Base-by-base conservation (phyloP, 2,888 invertebrate species). In the Sabatieria punctata region DNA sequence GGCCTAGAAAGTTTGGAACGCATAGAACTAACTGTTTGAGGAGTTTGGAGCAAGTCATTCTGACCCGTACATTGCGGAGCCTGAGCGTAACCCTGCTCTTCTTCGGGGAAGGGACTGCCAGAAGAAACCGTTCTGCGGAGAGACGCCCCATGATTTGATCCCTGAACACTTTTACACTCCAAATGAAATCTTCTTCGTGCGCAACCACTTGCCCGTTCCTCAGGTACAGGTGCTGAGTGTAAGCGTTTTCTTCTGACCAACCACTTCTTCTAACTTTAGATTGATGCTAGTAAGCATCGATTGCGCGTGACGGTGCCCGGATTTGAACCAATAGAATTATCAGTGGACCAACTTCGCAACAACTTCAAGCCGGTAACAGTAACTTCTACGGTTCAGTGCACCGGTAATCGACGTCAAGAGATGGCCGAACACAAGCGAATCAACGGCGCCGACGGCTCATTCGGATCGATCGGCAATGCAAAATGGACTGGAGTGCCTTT, bases 201-300 rank as follows among this genome's bases (percentile, higher is more conserved):
- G 97, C 46, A 93, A 95, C 73, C 97, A 97, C 73, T 76, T 97
- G 62, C 93, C 95, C 13, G 93, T 95, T 27, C 95, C 89, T 36
- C 73, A 78, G 50, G 71, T 89, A n/a, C n/a, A n/a, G n/a, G n/a
- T n/a, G n/a, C n/a, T n/a, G n/a, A n/a, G n/a, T n/a, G n/a, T n/a
- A n/a, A n/a, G n/a, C n/a, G n/a, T n/a, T n/a, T n/a, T n/a, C n/a
- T n/a, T n/a, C n/a, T n/a, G n/a, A n/a, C n/a, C n/a, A n/a, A n/a
- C n/a, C n/a, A n/a, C n/a, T n/a, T n/a, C n/a, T n/a, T n/a, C n/a
- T n/a, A n/a, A n/a, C n/a, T n/a, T n/a, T n/a, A 30, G 30, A 30
- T 30, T 30, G 47, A 54, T 38, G 33, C 26, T 18, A 46, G 37
- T 25, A 54, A 51, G 37, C 59, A 53, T 45, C 47, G 46, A 18